phyloP scores from a whole-genome alignment of 2,797 vertebrate species.

The Poeciliopsis turneri region DNA sequence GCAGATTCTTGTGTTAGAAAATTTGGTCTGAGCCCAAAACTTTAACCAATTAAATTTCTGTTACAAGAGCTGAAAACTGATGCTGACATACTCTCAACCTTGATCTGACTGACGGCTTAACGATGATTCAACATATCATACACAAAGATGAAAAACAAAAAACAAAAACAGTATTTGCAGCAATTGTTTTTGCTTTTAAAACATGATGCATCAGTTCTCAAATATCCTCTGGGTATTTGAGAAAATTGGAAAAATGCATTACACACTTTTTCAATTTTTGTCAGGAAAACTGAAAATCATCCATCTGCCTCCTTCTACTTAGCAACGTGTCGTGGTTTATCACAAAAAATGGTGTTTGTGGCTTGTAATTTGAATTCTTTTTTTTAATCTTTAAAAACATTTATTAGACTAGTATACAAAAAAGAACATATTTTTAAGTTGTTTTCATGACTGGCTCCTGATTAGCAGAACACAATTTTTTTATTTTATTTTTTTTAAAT shows the following conservation, averaged over 20 bases:
- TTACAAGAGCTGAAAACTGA: background rate
- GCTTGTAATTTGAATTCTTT: background rate
- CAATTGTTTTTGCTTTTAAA: too few relatives aligned
- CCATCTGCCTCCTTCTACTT: background rate
- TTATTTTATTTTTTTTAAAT: conserved; percentile 54
- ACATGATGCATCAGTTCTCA: too few relatives aligned
- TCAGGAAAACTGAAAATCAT: background rate
- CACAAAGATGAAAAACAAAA: background rate
- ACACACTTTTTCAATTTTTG: background rate
- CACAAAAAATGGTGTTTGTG: background rate
- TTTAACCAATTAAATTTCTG: background rate
- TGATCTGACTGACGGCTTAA: background rate
- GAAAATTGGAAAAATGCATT: too few relatives aligned
- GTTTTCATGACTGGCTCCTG: background rate
- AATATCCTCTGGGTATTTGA: too few relatives aligned
- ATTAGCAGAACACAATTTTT: too few relatives aligned
- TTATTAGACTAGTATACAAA: background rate
- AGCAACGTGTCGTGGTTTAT: background rate
- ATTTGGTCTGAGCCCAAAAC: background rate
- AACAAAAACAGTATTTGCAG: too few relatives aligned
- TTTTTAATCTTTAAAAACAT: background rate
- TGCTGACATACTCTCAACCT: background rate
- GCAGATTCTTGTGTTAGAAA: background rate
- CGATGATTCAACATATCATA: background rate
- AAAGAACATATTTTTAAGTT: background rate